These are phyloP conservation scores for Ptiloglossa arizonensis DNA, from an alignment of 1,140 invertebrate species.

Conservation along the genomic window DNA sequence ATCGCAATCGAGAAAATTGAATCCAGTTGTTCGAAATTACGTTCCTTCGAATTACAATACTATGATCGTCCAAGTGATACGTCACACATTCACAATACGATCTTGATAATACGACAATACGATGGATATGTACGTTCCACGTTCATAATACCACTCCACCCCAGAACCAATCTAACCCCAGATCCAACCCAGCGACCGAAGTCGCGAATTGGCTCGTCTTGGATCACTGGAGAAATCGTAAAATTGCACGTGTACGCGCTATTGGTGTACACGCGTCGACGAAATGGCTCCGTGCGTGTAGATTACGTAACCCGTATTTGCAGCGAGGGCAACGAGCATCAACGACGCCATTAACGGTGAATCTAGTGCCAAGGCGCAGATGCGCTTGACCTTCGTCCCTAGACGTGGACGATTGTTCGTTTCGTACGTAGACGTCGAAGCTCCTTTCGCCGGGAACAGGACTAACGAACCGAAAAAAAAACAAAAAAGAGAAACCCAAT, in stretches of 20 bases:
- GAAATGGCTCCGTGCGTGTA: not conserved
- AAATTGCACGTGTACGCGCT: not conserved
- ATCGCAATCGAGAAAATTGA: no score
- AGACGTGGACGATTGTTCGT: not conserved
- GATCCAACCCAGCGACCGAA: no score
- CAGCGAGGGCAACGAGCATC: not conserved
- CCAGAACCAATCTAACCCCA: no score
- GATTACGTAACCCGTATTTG: slow-evolving; percentile 13
- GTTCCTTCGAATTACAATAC: no score
- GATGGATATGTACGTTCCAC: no score
- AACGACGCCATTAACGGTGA: slow-evolving; percentile 10
- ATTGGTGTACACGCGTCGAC: not conserved
- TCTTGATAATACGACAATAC: no score
- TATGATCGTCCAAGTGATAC: no score
- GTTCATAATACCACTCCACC: no score
- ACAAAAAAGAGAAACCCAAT: slow-evolving; percentile 14
- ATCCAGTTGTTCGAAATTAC: no score
- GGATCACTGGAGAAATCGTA: no score
- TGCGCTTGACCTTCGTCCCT: slow-evolving; percentile 19
- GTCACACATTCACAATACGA: no score
- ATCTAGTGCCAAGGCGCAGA: slow-evolving; percentile 8
- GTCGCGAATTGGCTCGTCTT: no score
- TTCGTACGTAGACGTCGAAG: not conserved
- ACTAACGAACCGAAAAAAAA: slow-evolving; percentile 4
- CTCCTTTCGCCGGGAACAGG: not conserved